Percentiles rank a stretch among this genome's conserved stretches.
Conservation (phyloP, 2,888 invertebrate species). For the Onthophagus sagittarius region DNA sequence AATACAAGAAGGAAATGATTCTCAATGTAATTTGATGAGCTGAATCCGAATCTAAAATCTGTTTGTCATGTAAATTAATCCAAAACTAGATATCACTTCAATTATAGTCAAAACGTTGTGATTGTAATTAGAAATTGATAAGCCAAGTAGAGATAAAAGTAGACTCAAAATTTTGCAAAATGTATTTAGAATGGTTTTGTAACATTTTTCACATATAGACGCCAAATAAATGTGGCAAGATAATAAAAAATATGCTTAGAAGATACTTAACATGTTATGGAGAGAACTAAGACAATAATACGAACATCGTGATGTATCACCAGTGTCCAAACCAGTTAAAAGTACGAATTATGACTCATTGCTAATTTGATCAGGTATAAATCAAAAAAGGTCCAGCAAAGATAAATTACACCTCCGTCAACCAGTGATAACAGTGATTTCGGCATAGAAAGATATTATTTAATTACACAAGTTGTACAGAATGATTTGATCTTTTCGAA, state of each 20-base stretch:
- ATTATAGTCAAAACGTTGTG: too few species aligned
- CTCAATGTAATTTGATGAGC: too few species aligned
- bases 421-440: conserved; percentile 12
- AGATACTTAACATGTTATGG: too few species aligned
- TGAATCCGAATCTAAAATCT: too few species aligned
- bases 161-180: conserved; percentile 11
- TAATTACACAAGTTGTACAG: conserved; percentile 12
- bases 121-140: neutral
- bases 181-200: conserved; percentile 15
- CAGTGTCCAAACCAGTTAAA: conserved; percentile 2
- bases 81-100: too few species aligned
- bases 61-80: too few species aligned
- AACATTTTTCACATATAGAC: conserved; percentile 9
- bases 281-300: too few species aligned
- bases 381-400: conserved; percentile 1
- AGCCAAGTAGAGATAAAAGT: neutral
- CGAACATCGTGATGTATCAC: neutral
- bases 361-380: conserved; percentile 8
- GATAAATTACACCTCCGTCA: conserved; percentile 1
- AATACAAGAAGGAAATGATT: too few species aligned
- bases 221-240: conserved; percentile 8
- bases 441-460: conserved; percentile 14
- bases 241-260: too few species aligned
- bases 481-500: conserved; percentile 10
- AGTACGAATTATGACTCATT: too few species aligned